A percentile compares a stretch with the other conserved stretches of the same genome.
phyloP scores from a whole-genome alignment of 2,888 invertebrate genomes.

The Hanleya hanleyi region DNA sequence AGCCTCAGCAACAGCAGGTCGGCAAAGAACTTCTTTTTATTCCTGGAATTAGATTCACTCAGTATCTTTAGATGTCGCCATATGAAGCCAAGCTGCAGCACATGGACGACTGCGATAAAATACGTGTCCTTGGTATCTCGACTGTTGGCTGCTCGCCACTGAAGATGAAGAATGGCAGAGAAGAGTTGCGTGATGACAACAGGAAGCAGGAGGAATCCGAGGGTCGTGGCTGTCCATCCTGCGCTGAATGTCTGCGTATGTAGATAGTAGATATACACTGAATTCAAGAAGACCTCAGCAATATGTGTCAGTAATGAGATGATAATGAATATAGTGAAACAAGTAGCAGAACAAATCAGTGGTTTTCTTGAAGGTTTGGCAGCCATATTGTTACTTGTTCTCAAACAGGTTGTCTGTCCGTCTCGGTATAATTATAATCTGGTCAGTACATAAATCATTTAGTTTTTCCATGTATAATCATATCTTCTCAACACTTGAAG shows the following conservation, averaged over 20 bases:
- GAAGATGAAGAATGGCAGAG: conserved; percentile 74
- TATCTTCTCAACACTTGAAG: too few species aligned
- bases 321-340: conserved; percentile 51
- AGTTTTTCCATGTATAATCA: too few species aligned
- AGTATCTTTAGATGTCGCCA: conserved; percentile 87
- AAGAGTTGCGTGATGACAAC: conserved; percentile 79
- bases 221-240: conserved; percentile 78
- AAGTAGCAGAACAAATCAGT: not conserved
- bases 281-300: conserved; percentile 48
- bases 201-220: conserved; percentile 82
- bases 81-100: conserved; percentile 74
- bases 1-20: conserved; percentile 84
- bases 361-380: too few species aligned
- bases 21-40: conserved; percentile 86
- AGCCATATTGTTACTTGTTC: too few species aligned
- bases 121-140: conserved; percentile 65
- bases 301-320: conserved; percentile 52
- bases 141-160: conserved; percentile 42
- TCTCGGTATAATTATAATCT: too few species aligned
- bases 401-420: too few species aligned
- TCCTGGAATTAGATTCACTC: conserved; percentile 86
- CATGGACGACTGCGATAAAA: conserved; percentile 78
- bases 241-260: conserved; percentile 62
- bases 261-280: conserved; percentile 75
- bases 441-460: too few species aligned